phyloP scores from a whole-genome alignment of 1,140 invertebrate genomes.

The Ceratoteleas bidentatus region DNA sequence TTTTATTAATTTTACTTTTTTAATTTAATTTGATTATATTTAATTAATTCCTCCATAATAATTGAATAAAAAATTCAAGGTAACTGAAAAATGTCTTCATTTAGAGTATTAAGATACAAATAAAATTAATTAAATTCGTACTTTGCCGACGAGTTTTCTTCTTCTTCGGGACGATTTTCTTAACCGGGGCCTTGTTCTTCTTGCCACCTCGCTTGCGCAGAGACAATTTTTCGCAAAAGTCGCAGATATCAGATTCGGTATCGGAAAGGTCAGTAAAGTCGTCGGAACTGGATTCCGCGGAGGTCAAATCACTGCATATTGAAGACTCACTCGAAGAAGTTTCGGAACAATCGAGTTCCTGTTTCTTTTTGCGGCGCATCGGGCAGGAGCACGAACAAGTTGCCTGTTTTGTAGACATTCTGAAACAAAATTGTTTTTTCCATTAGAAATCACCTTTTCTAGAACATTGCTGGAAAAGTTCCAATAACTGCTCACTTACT shows the following conservation, averaged over 20 bases:
- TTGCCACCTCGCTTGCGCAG: constrained; percentile 35
- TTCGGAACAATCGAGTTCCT: constrained; percentile 34
- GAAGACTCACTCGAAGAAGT: constrained; percentile 19
- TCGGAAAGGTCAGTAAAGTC: constrained; percentile 22
- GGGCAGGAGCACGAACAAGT: constrained; percentile 17
- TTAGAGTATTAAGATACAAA: not conserved
- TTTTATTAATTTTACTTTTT: too few species aligned
- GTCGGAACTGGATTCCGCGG: constrained; percentile 5
- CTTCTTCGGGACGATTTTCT: not conserved
- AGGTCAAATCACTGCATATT: constrained; percentile 1
- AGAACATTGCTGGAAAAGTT: too few species aligned
- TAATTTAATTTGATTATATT: too few species aligned
- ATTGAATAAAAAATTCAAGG: not conserved
- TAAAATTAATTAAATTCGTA: constrained; percentile 33
- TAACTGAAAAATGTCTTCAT: not conserved
- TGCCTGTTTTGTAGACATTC: constrained; percentile 23
- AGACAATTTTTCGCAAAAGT: constrained; percentile 19
- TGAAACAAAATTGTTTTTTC: constrained; percentile 13
- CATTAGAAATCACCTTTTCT: too few species aligned
- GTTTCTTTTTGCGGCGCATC: constrained; percentile 9
- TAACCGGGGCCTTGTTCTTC: constrained; percentile 17
- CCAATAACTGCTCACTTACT: too few species aligned
- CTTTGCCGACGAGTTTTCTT: constrained; percentile 32
- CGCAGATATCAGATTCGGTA: constrained; percentile 30
- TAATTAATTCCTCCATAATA: too few species aligned